Percentiles rank a stretch among this genome's conserved stretches.
Conservation (phyloP, 2,888 invertebrate genomes). For the Volucella inanis region DNA sequence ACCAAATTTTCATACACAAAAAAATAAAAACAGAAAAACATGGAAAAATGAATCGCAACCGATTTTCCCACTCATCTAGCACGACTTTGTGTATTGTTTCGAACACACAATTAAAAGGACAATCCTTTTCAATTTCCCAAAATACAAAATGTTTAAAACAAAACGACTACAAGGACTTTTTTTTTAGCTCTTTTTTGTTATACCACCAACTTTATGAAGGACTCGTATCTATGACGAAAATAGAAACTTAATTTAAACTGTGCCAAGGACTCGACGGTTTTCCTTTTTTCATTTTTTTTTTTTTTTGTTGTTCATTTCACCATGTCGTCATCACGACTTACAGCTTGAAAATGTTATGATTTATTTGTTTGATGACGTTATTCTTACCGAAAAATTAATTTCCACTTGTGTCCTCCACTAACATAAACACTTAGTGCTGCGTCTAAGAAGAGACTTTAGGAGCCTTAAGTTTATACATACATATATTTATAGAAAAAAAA, state of each 20-base stretch:
- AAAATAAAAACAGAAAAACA: conserved; percentile 18
- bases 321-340: conserved; percentile 26
- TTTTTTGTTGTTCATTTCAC: conserved; percentile 4
- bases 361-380: conserved; percentile 39
- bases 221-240: conserved; percentile 59
- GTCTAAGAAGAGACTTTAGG: conserved; percentile 10
- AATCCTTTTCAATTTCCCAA: conserved; percentile 33
- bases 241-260: conserved; percentile 74
- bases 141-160: conserved; percentile 16
- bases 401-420: conserved; percentile 54
- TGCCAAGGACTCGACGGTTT: conserved; percentile 65
- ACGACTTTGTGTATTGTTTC: conserved; percentile 43
- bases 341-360: conserved; percentile 34
- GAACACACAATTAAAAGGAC: conserved; percentile 55
- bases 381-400: conserved; percentile 70
- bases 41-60: conserved; percentile 15
- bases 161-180: conserved; percentile 41
- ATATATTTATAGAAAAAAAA: too few species aligned
- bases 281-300: conserved; percentile 3
- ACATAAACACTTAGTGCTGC: conserved; percentile 33
- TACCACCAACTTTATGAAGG: conserved; percentile 66
- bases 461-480: too few species aligned
- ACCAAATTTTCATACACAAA: conserved; percentile 9
- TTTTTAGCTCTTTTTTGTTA: not conserved
- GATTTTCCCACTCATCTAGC: conserved; percentile 45